A percentile compares a stretch with the other conserved stretches of the same genome.
Evolutionary conservation across 2,888 invertebrate species (phyloP).

Genomic region (Siphlonurus alternatus): DNA sequence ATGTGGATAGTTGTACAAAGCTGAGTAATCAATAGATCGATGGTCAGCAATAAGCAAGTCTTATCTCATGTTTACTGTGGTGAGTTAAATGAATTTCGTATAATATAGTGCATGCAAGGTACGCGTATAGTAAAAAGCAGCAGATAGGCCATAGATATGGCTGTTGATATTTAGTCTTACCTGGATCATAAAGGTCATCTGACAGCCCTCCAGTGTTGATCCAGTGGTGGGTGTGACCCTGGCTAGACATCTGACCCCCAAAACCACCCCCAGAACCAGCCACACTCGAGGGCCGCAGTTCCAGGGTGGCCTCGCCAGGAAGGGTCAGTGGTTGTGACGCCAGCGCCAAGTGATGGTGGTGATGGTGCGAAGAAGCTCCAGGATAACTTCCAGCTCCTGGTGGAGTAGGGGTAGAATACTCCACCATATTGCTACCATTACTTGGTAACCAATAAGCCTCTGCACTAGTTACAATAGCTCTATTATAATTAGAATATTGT

Average conservation of each 20-base stretch:
- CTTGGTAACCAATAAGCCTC: background rate
- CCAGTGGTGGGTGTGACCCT: slow-evolving; percentile 33
- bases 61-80: too few relatives aligned
- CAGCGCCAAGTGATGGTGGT: background rate
- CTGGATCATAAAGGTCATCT: slow-evolving; percentile 32
- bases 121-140: too few relatives aligned
- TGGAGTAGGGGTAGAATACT: background rate
- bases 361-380: slow-evolving; percentile 1
- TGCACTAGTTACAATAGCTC: background rate
- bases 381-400: background rate
- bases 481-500: background rate
- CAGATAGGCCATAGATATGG: too few relatives aligned
- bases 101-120: too few relatives aligned
- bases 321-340: background rate
- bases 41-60: too few relatives aligned
- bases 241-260: background rate
- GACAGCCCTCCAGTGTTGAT: slow-evolving; percentile 26
- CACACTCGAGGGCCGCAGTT: background rate
- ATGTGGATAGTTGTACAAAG: too few relatives aligned
- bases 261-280: background rate
- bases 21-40: too few relatives aligned
- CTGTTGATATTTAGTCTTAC: too few relatives aligned
- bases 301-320: background rate
- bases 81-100: too few relatives aligned
- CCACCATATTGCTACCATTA: background rate